These are phyloP conservation scores for Drosophila putrida DNA, from an alignment of 2,888 invertebrate genomes.

Conservation along the genomic window DNA sequence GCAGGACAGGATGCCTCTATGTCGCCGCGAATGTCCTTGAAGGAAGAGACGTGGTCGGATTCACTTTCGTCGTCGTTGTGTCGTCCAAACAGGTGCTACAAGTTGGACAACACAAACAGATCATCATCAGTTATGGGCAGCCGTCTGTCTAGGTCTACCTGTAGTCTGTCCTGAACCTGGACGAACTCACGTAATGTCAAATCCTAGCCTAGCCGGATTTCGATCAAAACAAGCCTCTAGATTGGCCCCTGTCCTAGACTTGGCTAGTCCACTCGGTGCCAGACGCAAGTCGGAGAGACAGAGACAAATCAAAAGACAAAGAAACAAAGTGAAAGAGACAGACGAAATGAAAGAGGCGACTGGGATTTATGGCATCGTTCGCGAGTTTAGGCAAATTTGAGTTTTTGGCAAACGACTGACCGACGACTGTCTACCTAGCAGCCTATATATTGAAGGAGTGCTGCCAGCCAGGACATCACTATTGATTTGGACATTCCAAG, in stretches of 20 bases:
- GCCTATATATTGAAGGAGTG: slow-evolving; percentile 52
- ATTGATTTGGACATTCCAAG: slow-evolving; percentile 47
- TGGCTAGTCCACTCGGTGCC: slow-evolving; percentile 64
- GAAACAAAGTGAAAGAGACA: slow-evolving; percentile 17
- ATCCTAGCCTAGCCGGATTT: slow-evolving; percentile 68
- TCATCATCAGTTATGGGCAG: slow-evolving; percentile 61
- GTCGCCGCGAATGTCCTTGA: slow-evolving; percentile 44
- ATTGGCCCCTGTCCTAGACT: slow-evolving; percentile 56
- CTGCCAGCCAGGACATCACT: slow-evolving; percentile 49
- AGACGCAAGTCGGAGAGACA: slow-evolving; percentile 24
- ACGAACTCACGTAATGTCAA: slow-evolving; percentile 63
- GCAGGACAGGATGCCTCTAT: background rate
- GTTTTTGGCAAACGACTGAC: slow-evolving; percentile 59
- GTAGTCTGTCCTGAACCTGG: slow-evolving; percentile 19
- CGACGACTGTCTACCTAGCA: slow-evolving; percentile 49
- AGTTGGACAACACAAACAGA: slow-evolving; percentile 65
- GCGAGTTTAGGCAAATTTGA: slow-evolving; percentile 77
- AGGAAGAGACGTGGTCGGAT: slow-evolving; percentile 19
- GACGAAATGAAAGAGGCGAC: slow-evolving; percentile 14
- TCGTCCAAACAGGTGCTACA: slow-evolving; percentile 71
- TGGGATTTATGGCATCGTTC: slow-evolving; percentile 69
- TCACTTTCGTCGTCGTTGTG: slow-evolving; percentile 58
- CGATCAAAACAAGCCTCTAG: slow-evolving; percentile 75
- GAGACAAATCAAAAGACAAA: slow-evolving; percentile 19
- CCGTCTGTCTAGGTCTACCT: slow-evolving; percentile 54